A percentile compares a stretch with the other conserved stretches of the same genome.
Evolutionary conservation across 2,113 vertebrate species (phyloP).

Genomic region (Nibea coibor): DNA sequence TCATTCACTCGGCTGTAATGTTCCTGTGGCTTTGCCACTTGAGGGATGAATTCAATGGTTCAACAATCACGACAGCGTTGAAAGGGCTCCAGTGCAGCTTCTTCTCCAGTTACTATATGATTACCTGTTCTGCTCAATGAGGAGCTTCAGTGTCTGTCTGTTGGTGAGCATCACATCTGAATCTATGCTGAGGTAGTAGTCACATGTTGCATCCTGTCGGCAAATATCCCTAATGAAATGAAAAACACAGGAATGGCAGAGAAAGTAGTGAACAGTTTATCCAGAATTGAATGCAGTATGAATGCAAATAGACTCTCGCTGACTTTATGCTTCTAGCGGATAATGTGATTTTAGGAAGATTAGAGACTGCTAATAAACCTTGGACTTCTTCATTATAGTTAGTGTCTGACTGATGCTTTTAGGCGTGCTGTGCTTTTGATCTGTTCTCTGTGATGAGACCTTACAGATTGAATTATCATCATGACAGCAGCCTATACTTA

Average conservation of each 20-base stretch:
- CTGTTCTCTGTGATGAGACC: conserved; percentile 16
- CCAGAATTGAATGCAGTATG: conserved; percentile 31
- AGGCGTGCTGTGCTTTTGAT: conserved; percentile 15
- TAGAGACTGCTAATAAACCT: conserved; percentile 65
- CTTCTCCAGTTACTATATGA: conserved; percentile 8
- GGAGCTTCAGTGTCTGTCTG: conserved; percentile 89
- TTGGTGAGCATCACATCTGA: conserved; percentile 95
- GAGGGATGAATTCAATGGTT: conserved; percentile 42
- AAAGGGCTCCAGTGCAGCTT: not conserved
- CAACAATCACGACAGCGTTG: conserved; percentile 34
- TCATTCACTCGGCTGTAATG: conserved; percentile 63
- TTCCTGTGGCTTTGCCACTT: conserved; percentile 71
- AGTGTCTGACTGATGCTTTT: conserved; percentile 32
- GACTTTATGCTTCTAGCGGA: conserved; percentile 41
- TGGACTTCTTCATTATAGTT: conserved; percentile 52
- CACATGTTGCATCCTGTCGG: conserved; percentile 89
- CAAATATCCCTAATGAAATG: conserved; percentile 89
- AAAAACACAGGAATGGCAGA: conserved; percentile 44
- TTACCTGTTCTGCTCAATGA: conserved; percentile 99
- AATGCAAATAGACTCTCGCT: conserved; percentile 17
- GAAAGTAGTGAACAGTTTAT: conserved; percentile 41
- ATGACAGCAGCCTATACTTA: conserved; percentile 47
- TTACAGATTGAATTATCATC: conserved; percentile 37
- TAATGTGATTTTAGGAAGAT: conserved; percentile 60
- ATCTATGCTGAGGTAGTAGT: conserved; percentile 95